Evolutionary conservation across 2,797 vertebrate genomes (phyloP).

Genomic region (Protosalanx chinensis): DNA sequence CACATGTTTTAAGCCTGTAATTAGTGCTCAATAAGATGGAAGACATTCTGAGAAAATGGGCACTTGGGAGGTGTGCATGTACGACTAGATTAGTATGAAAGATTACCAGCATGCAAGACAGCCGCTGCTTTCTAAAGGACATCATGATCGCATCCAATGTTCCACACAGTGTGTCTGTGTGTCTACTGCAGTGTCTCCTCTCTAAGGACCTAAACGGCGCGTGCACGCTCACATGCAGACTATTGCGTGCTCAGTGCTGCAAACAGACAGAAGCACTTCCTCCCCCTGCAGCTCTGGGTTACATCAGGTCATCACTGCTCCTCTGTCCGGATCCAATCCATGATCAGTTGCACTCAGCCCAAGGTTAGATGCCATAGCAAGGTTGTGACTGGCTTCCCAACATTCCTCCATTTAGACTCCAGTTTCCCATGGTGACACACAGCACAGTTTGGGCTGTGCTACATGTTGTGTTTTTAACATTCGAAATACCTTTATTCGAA

Average conservation of each 20-base stretch:
- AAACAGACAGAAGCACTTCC: conserved; percentile 25
- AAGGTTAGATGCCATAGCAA: conserved; percentile 4
- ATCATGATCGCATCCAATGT: too few relatives aligned
- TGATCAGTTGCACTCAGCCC: conserved; percentile 7
- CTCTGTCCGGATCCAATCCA: conserved; percentile 15
- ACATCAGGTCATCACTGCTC: conserved; percentile 27
- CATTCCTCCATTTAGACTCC: neutral
- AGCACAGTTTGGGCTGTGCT: too few relatives aligned
- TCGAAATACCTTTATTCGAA: neutral
- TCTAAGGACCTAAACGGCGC: neutral
- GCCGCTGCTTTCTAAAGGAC: too few relatives aligned
- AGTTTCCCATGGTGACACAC: neutral
- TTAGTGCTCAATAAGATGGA: conserved; percentile 68
- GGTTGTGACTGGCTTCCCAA: conserved; percentile 3
- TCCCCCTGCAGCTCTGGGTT: conserved; percentile 36
- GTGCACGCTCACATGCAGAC: neutral
- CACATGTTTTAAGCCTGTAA: conserved; percentile 65
- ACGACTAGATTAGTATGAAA: neutral
- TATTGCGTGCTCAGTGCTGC: neutral
- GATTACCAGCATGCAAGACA: too few relatives aligned
- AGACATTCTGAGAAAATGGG: conserved; percentile 63
- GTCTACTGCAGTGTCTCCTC: neutral
- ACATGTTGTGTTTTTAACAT: too few relatives aligned
- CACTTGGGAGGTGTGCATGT: neutral
- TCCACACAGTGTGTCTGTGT: neutral